A percentile compares a stretch with the other conserved stretches of the same genome.
phyloP scores from a whole-genome alignment of 2,888 invertebrate genomes.

The Cylindroiulus punctatus region DNA sequence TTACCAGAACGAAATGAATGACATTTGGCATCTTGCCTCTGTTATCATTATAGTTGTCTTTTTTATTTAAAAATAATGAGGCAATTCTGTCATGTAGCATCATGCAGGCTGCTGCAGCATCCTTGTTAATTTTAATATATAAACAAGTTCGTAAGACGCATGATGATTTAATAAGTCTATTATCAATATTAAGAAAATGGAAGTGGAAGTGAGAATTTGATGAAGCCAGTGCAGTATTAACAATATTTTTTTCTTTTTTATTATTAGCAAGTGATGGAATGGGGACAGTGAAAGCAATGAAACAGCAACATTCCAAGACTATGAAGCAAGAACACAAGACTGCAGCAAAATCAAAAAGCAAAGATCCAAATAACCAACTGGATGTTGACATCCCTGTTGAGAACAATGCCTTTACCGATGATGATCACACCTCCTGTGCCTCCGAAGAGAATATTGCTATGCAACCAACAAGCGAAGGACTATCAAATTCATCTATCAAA shows the following conservation, averaged over 20 bases:
- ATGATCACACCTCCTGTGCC: neutral
- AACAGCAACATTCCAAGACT: neutral
- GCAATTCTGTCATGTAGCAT: neutral
- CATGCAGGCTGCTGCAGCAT: neutral
- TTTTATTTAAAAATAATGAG: conserved; percentile 30
- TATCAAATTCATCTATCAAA: conserved; percentile 1
- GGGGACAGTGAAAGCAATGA: neutral
- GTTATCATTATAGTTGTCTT: neutral
- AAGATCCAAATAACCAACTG: neutral
- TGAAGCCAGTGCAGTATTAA: neutral
- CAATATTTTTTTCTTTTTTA: neutral
- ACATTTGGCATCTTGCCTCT: neutral
- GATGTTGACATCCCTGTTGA: neutral
- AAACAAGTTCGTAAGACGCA: neutral
- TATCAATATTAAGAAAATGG: neutral
- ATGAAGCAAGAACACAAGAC: neutral
- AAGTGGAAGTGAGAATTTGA: neutral
- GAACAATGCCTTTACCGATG: neutral
- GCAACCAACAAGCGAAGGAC: conserved; percentile 24
- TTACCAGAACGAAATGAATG: neutral
- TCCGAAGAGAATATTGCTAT: neutral
- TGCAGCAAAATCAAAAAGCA: conserved; percentile 17
- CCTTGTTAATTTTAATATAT: neutral
- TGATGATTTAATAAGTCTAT: neutral
- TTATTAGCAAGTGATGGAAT: neutral